Evolutionary conservation across 1,140 invertebrate genomes (phyloP).

Genomic region (Leptopilina clavipes): DNA sequence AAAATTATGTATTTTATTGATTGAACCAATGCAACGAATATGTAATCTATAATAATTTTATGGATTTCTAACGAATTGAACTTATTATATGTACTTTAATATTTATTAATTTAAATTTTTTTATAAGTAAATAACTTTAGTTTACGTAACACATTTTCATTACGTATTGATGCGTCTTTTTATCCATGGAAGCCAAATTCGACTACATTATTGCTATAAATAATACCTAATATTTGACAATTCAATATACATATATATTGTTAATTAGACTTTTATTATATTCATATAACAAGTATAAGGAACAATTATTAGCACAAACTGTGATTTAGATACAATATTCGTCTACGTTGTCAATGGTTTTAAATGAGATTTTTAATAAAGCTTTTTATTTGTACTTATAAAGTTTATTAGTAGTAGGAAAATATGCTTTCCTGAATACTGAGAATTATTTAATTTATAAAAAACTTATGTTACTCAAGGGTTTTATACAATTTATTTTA

Average conservation of each 20-base stretch:
- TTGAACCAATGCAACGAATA: slow-evolving; percentile 3
- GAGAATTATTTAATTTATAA: too few species aligned
- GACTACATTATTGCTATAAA: not conserved
- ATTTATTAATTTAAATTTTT: slow-evolving; percentile 20
- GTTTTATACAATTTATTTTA: too few species aligned
- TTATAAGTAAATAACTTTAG: not conserved
- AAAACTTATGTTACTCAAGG: too few species aligned
- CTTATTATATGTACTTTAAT: not conserved
- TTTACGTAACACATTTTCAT: not conserved
- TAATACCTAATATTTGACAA: not conserved
- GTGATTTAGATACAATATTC: slow-evolving; percentile 75
- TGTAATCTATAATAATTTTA: not conserved
- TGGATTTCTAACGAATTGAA: not conserved
- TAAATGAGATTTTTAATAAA: slow-evolving; percentile 10
- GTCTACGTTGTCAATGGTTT: slow-evolving; percentile 44
- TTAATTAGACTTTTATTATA: slow-evolving; percentile 47
- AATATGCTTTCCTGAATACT: not conserved
- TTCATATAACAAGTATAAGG: slow-evolving; percentile 57
- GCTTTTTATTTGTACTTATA: slow-evolving; percentile 7
- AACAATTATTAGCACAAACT: slow-evolving; percentile 75
- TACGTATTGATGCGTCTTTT: not conserved
- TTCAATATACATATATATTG: slow-evolving; percentile 43
- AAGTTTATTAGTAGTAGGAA: not conserved
- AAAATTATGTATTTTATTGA: not conserved
- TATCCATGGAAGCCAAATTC: too few species aligned